phyloP scores from a whole-genome alignment of 1,140 invertebrate genomes.

The Drosophila sechellia region DNA sequence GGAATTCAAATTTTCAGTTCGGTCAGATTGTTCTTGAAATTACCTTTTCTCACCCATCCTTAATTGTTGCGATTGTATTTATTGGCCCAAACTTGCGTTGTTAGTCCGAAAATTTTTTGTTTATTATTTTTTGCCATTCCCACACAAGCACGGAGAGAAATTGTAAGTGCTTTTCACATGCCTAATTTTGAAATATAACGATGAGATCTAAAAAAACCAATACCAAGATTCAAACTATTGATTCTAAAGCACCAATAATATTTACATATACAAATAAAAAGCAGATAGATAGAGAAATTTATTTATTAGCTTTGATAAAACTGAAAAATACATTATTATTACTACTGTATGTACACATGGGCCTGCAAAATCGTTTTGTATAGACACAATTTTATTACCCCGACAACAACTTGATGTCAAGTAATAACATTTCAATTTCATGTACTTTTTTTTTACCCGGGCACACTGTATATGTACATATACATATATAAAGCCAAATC shows the following conservation, averaged over 20 bases:
- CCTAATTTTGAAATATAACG: neutral
- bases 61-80: slow-evolving; percentile 50
- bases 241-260: neutral
- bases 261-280: too few species aligned
- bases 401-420: slow-evolving; percentile 46
- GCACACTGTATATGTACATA: too few species aligned
- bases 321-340: neutral
- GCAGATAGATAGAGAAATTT: too few species aligned
- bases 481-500: slow-evolving; percentile 33
- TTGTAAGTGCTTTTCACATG: neutral
- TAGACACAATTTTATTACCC: slow-evolving; percentile 72
- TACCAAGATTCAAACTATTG: neutral
- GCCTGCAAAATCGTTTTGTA: slow-evolving; percentile 41
- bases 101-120: slow-evolving; percentile 23
- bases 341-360: slow-evolving; percentile 22
- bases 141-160: slow-evolving; percentile 18
- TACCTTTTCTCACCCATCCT: slow-evolving; percentile 69
- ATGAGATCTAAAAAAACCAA: neutral
- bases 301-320: neutral
- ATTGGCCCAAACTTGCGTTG: slow-evolving; percentile 32
- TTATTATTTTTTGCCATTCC: slow-evolving; percentile 29
- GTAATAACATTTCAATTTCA: slow-evolving; percentile 59
- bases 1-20: slow-evolving; percentile 45
- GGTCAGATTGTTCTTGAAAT: slow-evolving; percentile 59
- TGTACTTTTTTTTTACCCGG: slow-evolving; percentile 34